phyloP scores from a whole-genome alignment of 2,888 invertebrate genomes.

The Acronicta psi region DNA sequence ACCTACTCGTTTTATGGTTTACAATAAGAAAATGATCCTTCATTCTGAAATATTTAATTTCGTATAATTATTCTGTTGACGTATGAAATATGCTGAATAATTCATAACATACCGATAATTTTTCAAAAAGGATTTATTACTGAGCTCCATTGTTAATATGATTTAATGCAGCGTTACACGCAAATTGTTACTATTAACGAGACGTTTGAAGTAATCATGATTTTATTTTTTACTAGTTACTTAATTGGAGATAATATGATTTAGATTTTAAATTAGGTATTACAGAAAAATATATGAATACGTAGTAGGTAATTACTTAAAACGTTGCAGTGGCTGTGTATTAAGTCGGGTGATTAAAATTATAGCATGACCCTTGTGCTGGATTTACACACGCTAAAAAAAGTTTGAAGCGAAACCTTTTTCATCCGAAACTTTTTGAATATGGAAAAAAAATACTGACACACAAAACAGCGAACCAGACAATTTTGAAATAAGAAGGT shows the following conservation, averaged over 20 bases:
- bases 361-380: too few relatives aligned
- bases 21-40: too few relatives aligned
- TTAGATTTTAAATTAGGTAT: not conserved
- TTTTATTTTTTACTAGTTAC: not conserved
- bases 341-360: too few relatives aligned
- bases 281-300: too few relatives aligned
- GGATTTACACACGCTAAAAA: too few relatives aligned
- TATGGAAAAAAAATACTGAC: not conserved
- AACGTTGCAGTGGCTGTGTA: too few relatives aligned
- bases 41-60: conserved; percentile 28
- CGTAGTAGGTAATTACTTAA: too few relatives aligned
- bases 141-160: conserved; percentile 14
- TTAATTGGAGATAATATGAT: not conserved
- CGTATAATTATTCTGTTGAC: conserved; percentile 29
- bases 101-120: conserved; percentile 17
- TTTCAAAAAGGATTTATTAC: conserved; percentile 37
- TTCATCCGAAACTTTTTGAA: not conserved
- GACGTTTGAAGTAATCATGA: conserved; percentile 13
- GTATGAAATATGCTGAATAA: conserved; percentile 33
- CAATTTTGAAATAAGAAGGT: too few relatives aligned
- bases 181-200: conserved; percentile 12
- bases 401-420: not conserved
- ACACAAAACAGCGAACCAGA: not conserved
- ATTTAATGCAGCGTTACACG: conserved; percentile 39
- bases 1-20: too few relatives aligned